phyloP scores from a whole-genome alignment of 2,797 vertebrate genomes.

The Iguana delicatissima region DNA sequence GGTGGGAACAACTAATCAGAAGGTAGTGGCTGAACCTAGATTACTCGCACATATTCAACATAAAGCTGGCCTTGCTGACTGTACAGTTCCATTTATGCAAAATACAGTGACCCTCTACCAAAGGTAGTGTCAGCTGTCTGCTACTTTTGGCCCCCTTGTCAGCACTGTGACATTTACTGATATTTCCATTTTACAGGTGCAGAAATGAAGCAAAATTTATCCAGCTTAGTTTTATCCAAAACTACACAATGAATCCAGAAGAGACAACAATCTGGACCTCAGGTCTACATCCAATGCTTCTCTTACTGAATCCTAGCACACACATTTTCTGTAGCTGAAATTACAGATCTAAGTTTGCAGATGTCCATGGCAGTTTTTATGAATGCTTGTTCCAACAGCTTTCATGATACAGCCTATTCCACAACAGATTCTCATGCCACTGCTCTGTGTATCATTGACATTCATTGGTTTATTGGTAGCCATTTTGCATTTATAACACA shows the following conservation, averaged over 20 bases:
- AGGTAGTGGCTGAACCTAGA: background rate
- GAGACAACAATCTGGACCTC: background rate
- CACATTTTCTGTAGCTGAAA: background rate
- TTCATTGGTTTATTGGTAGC: conserved; percentile 33
- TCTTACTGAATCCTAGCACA: background rate
- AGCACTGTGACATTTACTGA: background rate
- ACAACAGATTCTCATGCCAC: conserved; percentile 23
- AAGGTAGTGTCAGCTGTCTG: background rate
- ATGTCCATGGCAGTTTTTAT: accelerated
- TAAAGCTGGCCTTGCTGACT: background rate
- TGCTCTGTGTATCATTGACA: conserved; percentile 1
- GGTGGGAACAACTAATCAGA: background rate
- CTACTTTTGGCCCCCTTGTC: background rate
- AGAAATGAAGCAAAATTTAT: conserved; percentile 4
- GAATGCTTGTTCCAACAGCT: conserved; percentile 28
- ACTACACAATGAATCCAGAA: background rate
- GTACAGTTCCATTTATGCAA: background rate
- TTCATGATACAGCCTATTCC: conserved; percentile 13
- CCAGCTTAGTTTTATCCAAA: background rate
- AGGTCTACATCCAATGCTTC: background rate
- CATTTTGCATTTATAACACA: conserved; percentile 31
- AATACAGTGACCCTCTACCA: background rate
- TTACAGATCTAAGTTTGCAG: accelerated
- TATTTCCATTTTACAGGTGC: conserved; percentile 5
- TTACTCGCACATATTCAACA: background rate